Evolutionary conservation across 2,113 vertebrate species (phyloP).

Genomic region (Siniperca knerii): DNA sequence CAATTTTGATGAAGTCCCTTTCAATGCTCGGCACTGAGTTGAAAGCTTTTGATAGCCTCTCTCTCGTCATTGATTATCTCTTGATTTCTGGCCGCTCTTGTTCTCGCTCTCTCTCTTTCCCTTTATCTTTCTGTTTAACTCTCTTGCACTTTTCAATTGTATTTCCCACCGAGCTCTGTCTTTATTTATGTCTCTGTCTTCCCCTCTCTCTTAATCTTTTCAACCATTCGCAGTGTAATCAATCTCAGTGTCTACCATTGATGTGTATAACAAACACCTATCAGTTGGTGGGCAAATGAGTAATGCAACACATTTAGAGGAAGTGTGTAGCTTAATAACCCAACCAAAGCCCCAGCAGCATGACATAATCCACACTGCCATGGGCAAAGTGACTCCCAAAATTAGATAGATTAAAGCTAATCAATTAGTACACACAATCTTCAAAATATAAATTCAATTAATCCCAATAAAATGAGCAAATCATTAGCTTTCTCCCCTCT

Average conservation of each 20-base stretch:
- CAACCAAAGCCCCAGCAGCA: background rate
- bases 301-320: conserved; percentile 38
- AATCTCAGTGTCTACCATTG: conserved; percentile 47
- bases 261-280: conserved; percentile 57
- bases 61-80: conserved; percentile 67
- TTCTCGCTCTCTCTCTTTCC: conserved; percentile 4
- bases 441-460: conserved; percentile 65
- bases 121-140: conserved; percentile 58
- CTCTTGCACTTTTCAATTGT: conserved; percentile 50
- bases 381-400: conserved; percentile 44
- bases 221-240: conserved; percentile 39
- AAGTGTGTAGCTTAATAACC: conserved; percentile 38
- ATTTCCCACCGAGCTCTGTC: conserved; percentile 37
- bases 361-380: conserved; percentile 38
- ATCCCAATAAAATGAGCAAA: conserved; percentile 59
- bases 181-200: conserved; percentile 63
- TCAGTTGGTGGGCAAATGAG: conserved; percentile 57
- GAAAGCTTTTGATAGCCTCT: conserved; percentile 74
- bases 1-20: conserved; percentile 79
- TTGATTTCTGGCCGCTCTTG: conserved; percentile 49
- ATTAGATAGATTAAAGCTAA: conserved; percentile 63
- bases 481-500: conserved; percentile 48
- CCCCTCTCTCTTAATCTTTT: conserved; percentile 59
- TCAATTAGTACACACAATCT: conserved; percentile 63
- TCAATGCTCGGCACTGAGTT: conserved; percentile 65